Base-by-base conservation (phyloP, 1,140 invertebrate species). In the Drosophila chauvacae region DNA sequence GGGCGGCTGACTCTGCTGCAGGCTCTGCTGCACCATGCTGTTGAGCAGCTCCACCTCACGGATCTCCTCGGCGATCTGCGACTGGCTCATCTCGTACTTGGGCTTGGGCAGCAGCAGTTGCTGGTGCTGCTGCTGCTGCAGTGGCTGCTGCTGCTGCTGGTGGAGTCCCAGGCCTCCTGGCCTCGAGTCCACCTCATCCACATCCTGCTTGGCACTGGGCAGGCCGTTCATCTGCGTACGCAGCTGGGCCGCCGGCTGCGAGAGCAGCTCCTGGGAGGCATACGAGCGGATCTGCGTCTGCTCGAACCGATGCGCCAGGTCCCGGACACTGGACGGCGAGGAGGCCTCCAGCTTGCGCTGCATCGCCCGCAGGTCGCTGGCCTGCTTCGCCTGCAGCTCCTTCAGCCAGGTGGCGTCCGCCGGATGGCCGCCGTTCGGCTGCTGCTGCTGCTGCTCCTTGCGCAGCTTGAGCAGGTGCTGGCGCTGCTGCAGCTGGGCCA, bases 251-350 rank as follows among this genome's bases (percentile, higher is more conserved):
- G 41, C 10, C 13, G 56, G 39, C 16, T 59, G 73, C 9, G 66
- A 50, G 10, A 92, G 84, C n/a, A 91, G 56, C 56, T 92, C 92
- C 57, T 92, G 92, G 2, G 91, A 92, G 47, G 90, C 73, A 20
- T 90, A 91, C 2, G 91, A 88, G 1, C 91, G 72, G 26, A 92
- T 87, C 53, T 56, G 53, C 14, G 9, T 23, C 85, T 94, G 95
- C 93, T 98, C 97, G 92, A 98, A 98, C 88, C 95, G 95, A 1
- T 96, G 96, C 4, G 97, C 96, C 84, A 98, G 95, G 91, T 97
- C 96, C 93, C 97, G 44, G 93, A 95, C 83, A 92, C 94, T 92
- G 77, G 93, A 92, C 84, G 92, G 65, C 35, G 85, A 80, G 9
- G 70, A 51, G n/a, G 71, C 79, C 48, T 80, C 81, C 56, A 76